A percentile compares a stretch with the other conserved stretches of the same genome.
phyloP scores from a whole-genome alignment of 92 coral and sea anemone genomes.

The Palythoa grandis region DNA sequence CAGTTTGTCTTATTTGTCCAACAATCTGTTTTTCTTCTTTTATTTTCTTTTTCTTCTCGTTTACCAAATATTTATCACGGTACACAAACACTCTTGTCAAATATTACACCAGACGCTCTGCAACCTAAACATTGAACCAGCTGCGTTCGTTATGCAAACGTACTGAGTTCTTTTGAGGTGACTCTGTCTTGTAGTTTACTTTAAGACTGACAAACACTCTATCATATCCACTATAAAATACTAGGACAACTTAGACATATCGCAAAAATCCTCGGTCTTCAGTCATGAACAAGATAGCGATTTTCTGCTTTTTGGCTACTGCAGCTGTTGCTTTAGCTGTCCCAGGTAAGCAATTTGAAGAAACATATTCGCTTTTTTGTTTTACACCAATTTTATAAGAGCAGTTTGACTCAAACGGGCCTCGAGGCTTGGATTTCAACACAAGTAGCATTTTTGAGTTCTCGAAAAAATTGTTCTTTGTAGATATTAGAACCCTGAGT shows the following conservation, averaged over 20 bases:
- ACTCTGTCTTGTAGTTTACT: not conserved
- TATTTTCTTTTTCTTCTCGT: not conserved
- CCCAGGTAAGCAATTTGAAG: slow-evolving; percentile 4
- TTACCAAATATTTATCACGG: not conserved
- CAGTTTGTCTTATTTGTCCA: no score
- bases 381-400: not conserved
- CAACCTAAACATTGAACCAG: not conserved
- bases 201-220: not conserved
- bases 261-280: not conserved
- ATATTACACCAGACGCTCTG: not conserved
- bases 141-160: not conserved
- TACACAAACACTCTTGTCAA: not conserved
- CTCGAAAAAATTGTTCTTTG: no score
- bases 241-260: not conserved
- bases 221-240: slow-evolving; percentile 12
- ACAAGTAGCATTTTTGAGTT: no score
- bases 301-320: not conserved
- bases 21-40: not conserved
- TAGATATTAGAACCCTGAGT: no score
- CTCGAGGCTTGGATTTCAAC: no score
- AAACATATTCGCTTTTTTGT: not conserved
- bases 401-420: not conserved
- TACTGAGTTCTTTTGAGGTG: not conserved
- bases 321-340: slow-evolving; percentile 20
- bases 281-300: slow-evolving; percentile 23